Base-by-base conservation (phyloP, 1,140 invertebrate genomes). In the Drosophila rufa region DNA sequence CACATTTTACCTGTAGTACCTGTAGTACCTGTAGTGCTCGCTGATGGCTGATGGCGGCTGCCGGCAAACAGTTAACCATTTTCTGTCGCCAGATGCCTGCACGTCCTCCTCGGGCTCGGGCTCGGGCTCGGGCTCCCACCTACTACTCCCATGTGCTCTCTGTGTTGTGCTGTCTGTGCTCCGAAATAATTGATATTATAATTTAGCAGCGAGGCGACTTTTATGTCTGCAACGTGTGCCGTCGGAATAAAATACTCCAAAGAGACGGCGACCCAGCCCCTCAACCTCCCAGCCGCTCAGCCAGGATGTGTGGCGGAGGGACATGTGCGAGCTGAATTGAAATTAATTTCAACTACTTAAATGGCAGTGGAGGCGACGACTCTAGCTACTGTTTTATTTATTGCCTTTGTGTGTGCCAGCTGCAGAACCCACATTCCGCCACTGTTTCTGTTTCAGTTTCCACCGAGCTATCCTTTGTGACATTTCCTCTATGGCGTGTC, bases 301-400 rank as follows among this genome's bases (percentile, higher is more conserved):
- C 14, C 22, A 27, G 59, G 27, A 33, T 55, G 33, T 47, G 46
- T 55, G 56, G 57, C 22, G 50, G 27, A 2, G 40, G 46, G 62
- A 53, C 60, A 75, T 83, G 71, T 83, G 66, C 66, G 81, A 61
- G 61, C 53, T 48, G 67, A 82, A 77, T 73, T 81, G 61, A 87
- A 87, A 89, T 87, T 87, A 87, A 89, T 78, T 89, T 89, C 60
- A 86, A 79, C 83, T 78, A 87, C 80, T 87, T 87, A 87, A 80
- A 89, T 84, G 79, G 56, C 71, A 60, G 57, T 25, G 70, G 55
- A 79, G 62, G 40, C 47, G 47, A 61, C 60, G 64, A 65, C 55
- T 64, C 70, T 55, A 25, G 69, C 65, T 59, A 57, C 79, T 70
- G 43, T 67, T 64, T 82, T 87, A 82, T 87, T 86, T 87, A 86